Evolutionary conservation across 2,888 invertebrate genomes (phyloP).

Genomic region (Busseola fusca): DNA sequence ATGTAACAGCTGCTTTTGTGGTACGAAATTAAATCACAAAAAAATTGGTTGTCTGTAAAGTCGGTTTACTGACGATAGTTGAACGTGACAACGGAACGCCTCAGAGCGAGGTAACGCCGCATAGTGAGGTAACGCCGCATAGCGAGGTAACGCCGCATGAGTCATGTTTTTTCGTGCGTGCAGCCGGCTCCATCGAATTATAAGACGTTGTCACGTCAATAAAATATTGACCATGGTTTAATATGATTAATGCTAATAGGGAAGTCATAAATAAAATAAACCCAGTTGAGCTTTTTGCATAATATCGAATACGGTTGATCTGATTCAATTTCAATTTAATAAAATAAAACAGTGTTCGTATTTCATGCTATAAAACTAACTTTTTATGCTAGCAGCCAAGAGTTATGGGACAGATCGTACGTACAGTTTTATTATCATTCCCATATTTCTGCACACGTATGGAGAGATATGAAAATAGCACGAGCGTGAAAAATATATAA

Average conservation of each 20-base stretch:
- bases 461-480: slow-evolving; percentile 41
- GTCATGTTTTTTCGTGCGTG: no score
- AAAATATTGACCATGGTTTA: no score
- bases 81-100: no score
- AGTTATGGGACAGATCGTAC: slow-evolving; percentile 28
- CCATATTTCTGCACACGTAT: slow-evolving; percentile 30
- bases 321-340: slow-evolving; percentile 20
- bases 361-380: slow-evolving; percentile 10
- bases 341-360: slow-evolving; percentile 12
- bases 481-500: slow-evolving; percentile 35
- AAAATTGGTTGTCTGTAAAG: no score
- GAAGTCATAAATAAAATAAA: slow-evolving; percentile 22
- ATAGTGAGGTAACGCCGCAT: no score
- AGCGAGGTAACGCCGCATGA: no score
- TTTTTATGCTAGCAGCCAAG: slow-evolving; percentile 39
- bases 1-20: neutral
- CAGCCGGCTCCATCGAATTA: no score
- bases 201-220: no score
- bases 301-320: slow-evolving; percentile 17
- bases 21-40: neutral
- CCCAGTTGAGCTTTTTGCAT: neutral
- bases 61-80: no score
- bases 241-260: neutral
- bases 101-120: no score
- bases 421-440: slow-evolving; percentile 43